Evolutionary conservation across 2,888 invertebrate genomes (phyloP).

Genomic region (Petrophora chlorosata): DNA sequence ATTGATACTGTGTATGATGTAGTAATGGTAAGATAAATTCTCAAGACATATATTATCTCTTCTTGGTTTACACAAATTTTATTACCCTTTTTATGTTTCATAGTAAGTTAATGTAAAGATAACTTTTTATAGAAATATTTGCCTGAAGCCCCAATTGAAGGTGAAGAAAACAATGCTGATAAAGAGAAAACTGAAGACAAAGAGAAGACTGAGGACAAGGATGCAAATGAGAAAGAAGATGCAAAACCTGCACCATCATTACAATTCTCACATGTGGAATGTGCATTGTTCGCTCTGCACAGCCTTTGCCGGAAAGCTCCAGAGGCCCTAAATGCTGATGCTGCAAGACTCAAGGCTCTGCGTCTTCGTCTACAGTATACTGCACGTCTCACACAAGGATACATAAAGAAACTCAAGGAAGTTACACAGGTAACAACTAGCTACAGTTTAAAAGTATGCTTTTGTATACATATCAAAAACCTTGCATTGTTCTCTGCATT

Average conservation of each 20-base stretch:
- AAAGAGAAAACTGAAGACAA: slow-evolving; percentile 76
- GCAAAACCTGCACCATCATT: slow-evolving; percentile 88
- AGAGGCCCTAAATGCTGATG: slow-evolving; percentile 88
- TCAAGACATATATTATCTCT: too few relatives aligned
- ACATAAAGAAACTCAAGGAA: slow-evolving; percentile 87
- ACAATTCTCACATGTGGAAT: slow-evolving; percentile 97
- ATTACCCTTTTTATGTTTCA: neutral
- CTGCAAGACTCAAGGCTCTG: slow-evolving; percentile 91
- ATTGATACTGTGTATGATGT: slow-evolving; percentile 90
- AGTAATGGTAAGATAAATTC: slow-evolving; percentile 88
- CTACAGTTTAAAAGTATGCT: too few relatives aligned
- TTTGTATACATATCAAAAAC: neutral
- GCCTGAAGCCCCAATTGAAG: slow-evolving; percentile 92
- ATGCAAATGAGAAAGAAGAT: slow-evolving; percentile 61
- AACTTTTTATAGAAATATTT: slow-evolving; percentile 88
- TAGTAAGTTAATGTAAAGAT: too few relatives aligned
- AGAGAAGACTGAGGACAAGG: slow-evolving; percentile 65
- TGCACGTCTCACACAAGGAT: slow-evolving; percentile 95
- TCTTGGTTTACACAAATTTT: neutral
- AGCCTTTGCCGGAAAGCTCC: slow-evolving; percentile 91
- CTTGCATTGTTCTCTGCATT: neutral
- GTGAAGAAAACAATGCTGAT: slow-evolving; percentile 64
- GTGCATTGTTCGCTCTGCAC: slow-evolving; percentile 90
- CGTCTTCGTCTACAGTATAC: slow-evolving; percentile 94
- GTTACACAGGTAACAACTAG: slow-evolving; percentile 73